Percentiles rank a stretch among this genome's conserved stretches.
Evolutionary conservation across 2,888 invertebrate genomes (phyloP).

Genomic region (Pyrgus malvae): DNA sequence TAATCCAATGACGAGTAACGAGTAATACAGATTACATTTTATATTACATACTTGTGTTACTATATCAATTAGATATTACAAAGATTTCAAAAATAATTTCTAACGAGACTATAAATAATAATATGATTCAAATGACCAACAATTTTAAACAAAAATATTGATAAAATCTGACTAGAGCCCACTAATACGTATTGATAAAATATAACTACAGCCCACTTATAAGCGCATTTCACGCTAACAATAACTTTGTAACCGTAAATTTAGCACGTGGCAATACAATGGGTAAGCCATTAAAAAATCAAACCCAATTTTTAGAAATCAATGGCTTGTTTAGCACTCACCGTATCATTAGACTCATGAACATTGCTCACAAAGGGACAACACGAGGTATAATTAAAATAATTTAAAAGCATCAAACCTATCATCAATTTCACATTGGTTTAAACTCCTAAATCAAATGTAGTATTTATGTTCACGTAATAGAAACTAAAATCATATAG

Average conservation of each 20-base stretch:
- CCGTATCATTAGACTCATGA: slow-evolving; percentile 50
- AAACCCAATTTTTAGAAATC: slow-evolving; percentile 40
- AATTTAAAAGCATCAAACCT: slow-evolving; percentile 43
- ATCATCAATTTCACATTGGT: slow-evolving; percentile 40
- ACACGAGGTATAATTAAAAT: slow-evolving; percentile 56
- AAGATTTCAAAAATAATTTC: too few species aligned
- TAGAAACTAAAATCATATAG: background rate
- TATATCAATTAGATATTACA: too few species aligned
- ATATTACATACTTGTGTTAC: too few species aligned
- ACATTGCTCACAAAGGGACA: slow-evolving; percentile 43
- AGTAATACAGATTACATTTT: too few species aligned
- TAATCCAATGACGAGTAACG: too few species aligned
- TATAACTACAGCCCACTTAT: background rate
- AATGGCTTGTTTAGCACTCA: slow-evolving; percentile 36
- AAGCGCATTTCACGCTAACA: background rate
- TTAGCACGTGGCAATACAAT: slow-evolving; percentile 16
- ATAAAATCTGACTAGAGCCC: too few species aligned
- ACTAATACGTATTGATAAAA: too few species aligned
- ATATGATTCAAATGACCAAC: too few species aligned
- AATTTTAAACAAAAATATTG: too few species aligned
- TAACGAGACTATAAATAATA: too few species aligned
- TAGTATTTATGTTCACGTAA: background rate
- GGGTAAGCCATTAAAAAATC: slow-evolving; percentile 21
- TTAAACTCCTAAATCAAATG: background rate
- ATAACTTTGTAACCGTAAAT: slow-evolving; percentile 3